These are phyloP conservation scores for Phaonia tiefii DNA, from an alignment of 2,888 invertebrate genomes.

Conservation along the genomic window DNA sequence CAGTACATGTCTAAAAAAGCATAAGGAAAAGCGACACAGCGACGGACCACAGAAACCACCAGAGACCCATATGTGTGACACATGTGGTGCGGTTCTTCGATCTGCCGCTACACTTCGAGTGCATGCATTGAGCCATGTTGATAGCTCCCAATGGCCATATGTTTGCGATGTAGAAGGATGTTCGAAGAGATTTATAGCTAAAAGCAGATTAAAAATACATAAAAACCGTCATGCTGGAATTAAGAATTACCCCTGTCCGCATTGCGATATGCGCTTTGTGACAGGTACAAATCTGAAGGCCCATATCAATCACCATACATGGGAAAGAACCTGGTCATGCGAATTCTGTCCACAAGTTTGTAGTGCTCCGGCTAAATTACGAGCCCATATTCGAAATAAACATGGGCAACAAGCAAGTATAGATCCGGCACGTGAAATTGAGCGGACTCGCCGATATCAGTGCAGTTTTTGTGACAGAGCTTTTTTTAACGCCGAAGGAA, in stretches of 20 bases:
- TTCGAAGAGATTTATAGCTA: slow-evolving; percentile 72
- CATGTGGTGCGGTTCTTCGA: slow-evolving; percentile 75
- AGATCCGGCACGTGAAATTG: background rate
- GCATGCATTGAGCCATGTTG: slow-evolving; percentile 74
- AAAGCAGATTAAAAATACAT: slow-evolving; percentile 75
- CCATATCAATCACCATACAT: slow-evolving; percentile 77
- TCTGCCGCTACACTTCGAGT: slow-evolving; percentile 72
- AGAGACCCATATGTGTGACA: slow-evolving; percentile 75
- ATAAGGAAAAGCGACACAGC: slow-evolving; percentile 72
- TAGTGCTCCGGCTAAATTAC: slow-evolving; percentile 75
- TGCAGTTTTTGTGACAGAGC: slow-evolving; percentile 75
- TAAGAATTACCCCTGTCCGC: slow-evolving; percentile 75
- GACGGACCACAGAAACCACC: slow-evolving; percentile 69
- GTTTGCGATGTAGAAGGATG: slow-evolving; percentile 72
- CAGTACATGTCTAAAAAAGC: slow-evolving; percentile 73
- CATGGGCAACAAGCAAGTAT: slow-evolving; percentile 72
- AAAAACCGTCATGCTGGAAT: slow-evolving; percentile 77
- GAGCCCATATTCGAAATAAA: slow-evolving; percentile 70
- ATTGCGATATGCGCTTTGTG: slow-evolving; percentile 76
- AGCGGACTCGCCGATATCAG: slow-evolving; percentile 74
- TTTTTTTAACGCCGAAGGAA: slow-evolving; percentile 76
- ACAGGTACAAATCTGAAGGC: slow-evolving; percentile 75
- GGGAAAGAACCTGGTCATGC: slow-evolving; percentile 76
- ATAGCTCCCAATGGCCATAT: slow-evolving; percentile 73
- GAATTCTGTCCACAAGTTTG: slow-evolving; percentile 74